Evolutionary conservation across 2,113 vertebrate species (phyloP), one percentile per base, ranked within the genome.

Genomic region (Oostethus manadensis): DNA sequence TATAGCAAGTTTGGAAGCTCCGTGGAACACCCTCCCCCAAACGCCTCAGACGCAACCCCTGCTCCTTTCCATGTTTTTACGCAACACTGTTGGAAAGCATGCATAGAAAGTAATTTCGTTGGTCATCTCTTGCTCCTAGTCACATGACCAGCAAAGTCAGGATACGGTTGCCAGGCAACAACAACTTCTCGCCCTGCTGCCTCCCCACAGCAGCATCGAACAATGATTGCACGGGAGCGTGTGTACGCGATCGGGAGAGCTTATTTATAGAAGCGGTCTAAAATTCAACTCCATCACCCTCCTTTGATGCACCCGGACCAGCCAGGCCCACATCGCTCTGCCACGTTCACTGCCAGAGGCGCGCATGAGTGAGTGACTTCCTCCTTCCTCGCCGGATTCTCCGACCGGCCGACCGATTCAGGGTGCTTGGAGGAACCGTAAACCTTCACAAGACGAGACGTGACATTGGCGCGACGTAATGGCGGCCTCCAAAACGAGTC

Each of bases 211-310:
- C 8, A 33, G 29, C 51, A 53, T 53, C 26, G 10, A 51, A 51
- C 49, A 33, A 16, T 33, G 26, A 33, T n/a, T 33, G 22, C 23
- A 22, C 9, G 22, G 38, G 14, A 40, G 8, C 23, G 49, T 17
- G 16, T n/a, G 23, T 16, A 15, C 17, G 43, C 10, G 23, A 51
- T 51, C 9, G 16, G 29, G 8, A 9, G 23, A n/a, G 50, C 29
- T 51, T 51, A 29, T 51, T 51, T 29, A 51, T 51, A 33, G 50
- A 51, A 51, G 15, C 23, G 6, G 50, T 51, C 50, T 51, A 33
- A 51, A 51, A 51, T 51, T 33, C 17, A 51, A 51, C 50, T 10
- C 20, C 23, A 23, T 23, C 14, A 50, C 21, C 48, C 48, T 23
- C 22, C 22, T 5, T 16, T 50, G 14, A 50, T 50, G 3, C 3